phyloP scores from a whole-genome alignment of 2,797 vertebrate species.

The Simalia tracyae region DNA sequence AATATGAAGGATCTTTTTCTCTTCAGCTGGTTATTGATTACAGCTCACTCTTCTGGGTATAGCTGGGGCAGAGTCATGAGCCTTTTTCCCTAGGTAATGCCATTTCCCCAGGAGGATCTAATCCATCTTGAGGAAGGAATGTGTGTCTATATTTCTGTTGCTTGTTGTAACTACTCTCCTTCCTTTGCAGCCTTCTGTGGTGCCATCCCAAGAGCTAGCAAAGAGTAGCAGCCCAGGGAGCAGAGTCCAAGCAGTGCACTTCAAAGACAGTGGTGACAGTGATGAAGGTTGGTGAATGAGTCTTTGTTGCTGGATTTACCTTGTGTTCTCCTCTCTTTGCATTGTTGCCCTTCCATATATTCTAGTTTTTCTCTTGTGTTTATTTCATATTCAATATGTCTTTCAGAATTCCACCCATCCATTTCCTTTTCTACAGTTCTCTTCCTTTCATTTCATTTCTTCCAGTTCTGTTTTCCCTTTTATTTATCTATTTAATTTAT shows the following conservation, averaged over 20 bases:
- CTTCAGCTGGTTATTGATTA: not conserved
- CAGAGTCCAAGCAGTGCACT: constrained; percentile 32
- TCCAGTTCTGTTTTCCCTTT: not conserved
- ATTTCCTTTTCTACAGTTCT: not conserved
- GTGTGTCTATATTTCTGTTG: no score
- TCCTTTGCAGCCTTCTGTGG: not conserved
- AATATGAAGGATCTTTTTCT: not conserved
- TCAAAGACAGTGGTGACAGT: not conserved
- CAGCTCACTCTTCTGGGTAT: not conserved
- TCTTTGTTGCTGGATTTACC: not conserved
- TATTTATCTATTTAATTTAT: not conserved
- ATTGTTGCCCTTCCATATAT: not conserved
- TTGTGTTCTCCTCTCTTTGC: not conserved
- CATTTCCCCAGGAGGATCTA: not conserved
- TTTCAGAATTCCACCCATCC: not conserved
- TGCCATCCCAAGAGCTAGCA: constrained; percentile 38
- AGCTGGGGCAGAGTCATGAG: not conserved
- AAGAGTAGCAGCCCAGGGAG: not conserved
- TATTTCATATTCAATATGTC: not conserved
- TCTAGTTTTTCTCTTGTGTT: not conserved
- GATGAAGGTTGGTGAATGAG: constrained; percentile 61
- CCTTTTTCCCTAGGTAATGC: not conserved
- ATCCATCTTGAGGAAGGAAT: not conserved
- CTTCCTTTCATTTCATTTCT: not conserved
- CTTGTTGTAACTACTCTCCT: not conserved